Evolutionary conservation across 2,888 invertebrate species (phyloP).

Genomic region (Eretmocerus hayati): DNA sequence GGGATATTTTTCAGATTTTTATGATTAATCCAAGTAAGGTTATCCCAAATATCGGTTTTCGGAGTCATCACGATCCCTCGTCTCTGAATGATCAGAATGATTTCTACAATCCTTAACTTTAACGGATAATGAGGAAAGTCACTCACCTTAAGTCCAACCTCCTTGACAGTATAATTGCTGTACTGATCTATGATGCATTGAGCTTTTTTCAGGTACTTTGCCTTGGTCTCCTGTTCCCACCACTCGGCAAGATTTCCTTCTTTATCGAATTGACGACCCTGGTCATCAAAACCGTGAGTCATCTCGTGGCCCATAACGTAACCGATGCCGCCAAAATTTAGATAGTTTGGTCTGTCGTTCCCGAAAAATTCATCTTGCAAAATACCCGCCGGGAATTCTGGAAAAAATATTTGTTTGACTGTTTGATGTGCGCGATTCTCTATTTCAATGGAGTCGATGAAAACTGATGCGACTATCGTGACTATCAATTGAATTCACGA

Average conservation of each 20-base stretch:
- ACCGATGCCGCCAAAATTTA: conserved; percentile 86
- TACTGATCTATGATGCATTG: conserved; percentile 89
- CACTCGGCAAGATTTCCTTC: conserved; percentile 85
- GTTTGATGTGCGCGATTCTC: too few relatives aligned
- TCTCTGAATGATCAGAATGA: too few relatives aligned
- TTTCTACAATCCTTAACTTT: too few relatives aligned
- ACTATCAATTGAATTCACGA: too few relatives aligned
- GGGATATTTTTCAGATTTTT: too few relatives aligned
- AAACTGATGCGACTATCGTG: too few relatives aligned
- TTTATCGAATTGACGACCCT: conserved; percentile 84
- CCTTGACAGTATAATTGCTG: conserved; percentile 75
- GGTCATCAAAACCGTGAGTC: conserved; percentile 81
- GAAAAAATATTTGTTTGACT: too few relatives aligned
- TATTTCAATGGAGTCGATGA: too few relatives aligned
- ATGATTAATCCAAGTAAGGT: too few relatives aligned
- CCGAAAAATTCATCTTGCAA: conserved; percentile 86
- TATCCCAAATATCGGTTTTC: too few relatives aligned
- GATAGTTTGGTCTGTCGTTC: conserved; percentile 77
- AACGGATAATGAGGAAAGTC: too few relatives aligned
- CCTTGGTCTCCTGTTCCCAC: conserved; percentile 81
- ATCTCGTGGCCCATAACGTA: conserved; percentile 88
- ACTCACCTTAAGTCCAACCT: conserved; percentile 65
- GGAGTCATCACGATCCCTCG: too few relatives aligned
- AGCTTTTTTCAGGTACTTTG: conserved; percentile 72
- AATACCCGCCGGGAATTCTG: conserved; percentile 66